phyloP scores from a whole-genome alignment of 2,797 vertebrate genomes.

The Cyclura pinguis region DNA sequence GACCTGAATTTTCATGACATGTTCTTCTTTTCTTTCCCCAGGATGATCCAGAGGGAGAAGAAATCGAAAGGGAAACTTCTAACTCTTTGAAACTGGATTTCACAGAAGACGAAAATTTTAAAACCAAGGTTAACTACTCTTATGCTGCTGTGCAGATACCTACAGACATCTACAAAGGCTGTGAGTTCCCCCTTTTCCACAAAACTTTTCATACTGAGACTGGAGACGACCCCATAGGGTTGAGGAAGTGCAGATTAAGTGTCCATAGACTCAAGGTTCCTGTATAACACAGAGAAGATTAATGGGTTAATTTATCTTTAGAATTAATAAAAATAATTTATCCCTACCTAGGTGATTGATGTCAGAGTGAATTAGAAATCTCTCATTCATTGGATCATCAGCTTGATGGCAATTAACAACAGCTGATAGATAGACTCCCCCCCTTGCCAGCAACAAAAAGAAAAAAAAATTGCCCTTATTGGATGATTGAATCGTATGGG shows the following conservation, averaged over 20 bases:
- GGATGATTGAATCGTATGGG: background rate
- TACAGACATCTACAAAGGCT: slow-evolving; percentile 99
- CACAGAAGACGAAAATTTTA: slow-evolving; percentile 93
- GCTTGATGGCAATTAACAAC: no score
- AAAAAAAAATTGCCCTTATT: no score
- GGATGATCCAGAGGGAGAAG: slow-evolving; percentile 92
- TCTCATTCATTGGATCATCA: no score
- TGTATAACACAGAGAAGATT: background rate
- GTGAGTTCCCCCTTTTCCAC: slow-evolving; percentile 81
- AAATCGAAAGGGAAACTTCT: slow-evolving; percentile 84
- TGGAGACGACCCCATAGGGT: background rate
- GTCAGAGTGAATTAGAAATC: no score
- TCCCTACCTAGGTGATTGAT: no score
- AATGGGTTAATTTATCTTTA: background rate
- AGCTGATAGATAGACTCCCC: background rate
- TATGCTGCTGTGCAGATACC: slow-evolving; percentile 98
- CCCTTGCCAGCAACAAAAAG: background rate
- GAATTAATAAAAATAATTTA: background rate
- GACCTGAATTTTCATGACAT: background rate
- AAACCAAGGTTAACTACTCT: slow-evolving; percentile 98
- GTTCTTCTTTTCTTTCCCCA: slow-evolving; percentile 71
- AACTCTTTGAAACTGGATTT: slow-evolving; percentile 92
- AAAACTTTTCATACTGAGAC: slow-evolving; percentile 4
- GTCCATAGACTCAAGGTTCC: background rate
- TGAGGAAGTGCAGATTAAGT: background rate